Percentiles rank a stretch among this genome's conserved stretches.
phyloP scores from a whole-genome alignment of 2,888 invertebrate genomes.

The Drosophila stalkeri region DNA sequence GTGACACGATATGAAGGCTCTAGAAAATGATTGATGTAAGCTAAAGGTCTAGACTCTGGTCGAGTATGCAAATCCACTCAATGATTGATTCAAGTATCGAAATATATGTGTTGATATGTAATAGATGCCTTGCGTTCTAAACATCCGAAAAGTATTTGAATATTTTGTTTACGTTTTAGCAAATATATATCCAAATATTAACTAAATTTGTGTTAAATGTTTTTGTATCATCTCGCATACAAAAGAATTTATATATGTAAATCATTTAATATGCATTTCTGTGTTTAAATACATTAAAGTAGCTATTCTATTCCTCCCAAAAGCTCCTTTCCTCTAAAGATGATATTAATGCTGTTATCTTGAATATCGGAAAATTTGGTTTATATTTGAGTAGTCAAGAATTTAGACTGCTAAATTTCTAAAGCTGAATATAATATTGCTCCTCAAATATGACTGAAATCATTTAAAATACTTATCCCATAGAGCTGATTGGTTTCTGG shows the following conservation, averaged over 20 bases:
- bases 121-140: constrained; percentile 33
- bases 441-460: no score
- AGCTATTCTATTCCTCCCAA: neutral
- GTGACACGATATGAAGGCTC: constrained; percentile 1
- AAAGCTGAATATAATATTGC: no score
- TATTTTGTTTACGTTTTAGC: neutral
- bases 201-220: constrained; percentile 1
- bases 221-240: neutral
- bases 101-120: constrained; percentile 34
- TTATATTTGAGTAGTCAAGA: neutral
- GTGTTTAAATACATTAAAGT: neutral
- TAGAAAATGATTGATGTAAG: neutral
- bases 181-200: neutral
- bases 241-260: neutral
- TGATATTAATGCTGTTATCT: neutral
- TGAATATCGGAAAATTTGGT: neutral
- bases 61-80: neutral
- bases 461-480: no score
- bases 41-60: neutral
- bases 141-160: neutral
- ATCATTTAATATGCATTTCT: neutral
- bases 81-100: neutral
- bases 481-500: no score
- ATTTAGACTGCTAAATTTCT: neutral
- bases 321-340: no score